A percentile compares a stretch with the other conserved stretches of the same genome.
These are phyloP conservation scores for Mylabris sibirica DNA, from an alignment of 2,888 invertebrate species.

Conservation along the genomic window DNA sequence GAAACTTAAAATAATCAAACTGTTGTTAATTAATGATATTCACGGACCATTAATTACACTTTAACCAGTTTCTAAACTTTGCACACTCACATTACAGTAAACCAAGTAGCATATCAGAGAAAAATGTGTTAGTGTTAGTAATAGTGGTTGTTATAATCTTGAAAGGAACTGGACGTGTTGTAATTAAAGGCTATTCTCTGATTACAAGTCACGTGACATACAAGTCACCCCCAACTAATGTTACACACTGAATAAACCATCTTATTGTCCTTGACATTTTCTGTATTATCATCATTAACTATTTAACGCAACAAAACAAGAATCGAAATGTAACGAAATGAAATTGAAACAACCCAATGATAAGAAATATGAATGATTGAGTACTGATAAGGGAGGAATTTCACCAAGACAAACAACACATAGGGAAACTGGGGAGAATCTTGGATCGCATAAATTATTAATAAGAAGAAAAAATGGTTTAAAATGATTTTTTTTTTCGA, in stretches of 20 bases:
- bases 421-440: no score
- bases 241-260: constrained; percentile 52
- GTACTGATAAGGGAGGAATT: neutral
- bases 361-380: neutral
- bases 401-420: no score
- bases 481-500: no score
- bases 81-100: neutral
- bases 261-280: constrained; percentile 55
- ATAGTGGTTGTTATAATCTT: constrained; percentile 24
- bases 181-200: constrained; percentile 57
- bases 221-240: constrained; percentile 49
- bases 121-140: constrained; percentile 12
- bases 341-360: neutral
- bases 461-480: no score
- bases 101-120: neutral
- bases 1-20: neutral
- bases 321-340: constrained; percentile 12
- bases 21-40: neutral
- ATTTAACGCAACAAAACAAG: constrained; percentile 42
- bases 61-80: neutral
- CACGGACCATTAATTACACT: neutral
- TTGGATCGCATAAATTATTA: no score
- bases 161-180: constrained; percentile 33
- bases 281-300: constrained; percentile 52
- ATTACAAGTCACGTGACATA: constrained; percentile 58